A percentile compares a stretch with the other conserved stretches of the same genome.
phyloP scores from a whole-genome alignment of 1,140 invertebrate species.

The Augochlora pura region DNA sequence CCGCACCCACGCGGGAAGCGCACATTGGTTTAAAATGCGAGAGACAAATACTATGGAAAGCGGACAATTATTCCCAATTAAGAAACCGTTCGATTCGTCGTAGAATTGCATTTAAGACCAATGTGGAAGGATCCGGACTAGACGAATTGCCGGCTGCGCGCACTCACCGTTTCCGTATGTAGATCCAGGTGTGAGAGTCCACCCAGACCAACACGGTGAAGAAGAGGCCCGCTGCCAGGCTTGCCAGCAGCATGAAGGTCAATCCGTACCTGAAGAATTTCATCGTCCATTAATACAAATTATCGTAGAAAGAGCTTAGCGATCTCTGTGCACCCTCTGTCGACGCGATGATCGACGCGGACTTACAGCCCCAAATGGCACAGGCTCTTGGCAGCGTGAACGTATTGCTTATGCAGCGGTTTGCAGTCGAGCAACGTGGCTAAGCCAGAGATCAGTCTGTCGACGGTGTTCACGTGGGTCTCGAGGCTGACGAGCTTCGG shows the following conservation, averaged over 20 bases:
- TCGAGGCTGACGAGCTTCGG: slow-evolving; percentile 86
- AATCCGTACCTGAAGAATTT: slow-evolving; percentile 83
- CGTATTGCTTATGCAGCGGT: slow-evolving; percentile 89
- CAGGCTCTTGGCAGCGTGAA: slow-evolving; percentile 86
- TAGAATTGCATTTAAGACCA: no score
- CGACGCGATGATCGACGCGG: not conserved
- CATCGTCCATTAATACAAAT: not conserved
- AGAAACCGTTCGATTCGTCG: no score
- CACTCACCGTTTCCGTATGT: slow-evolving; percentile 92
- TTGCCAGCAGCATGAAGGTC: slow-evolving; percentile 91
- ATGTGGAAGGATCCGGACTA: no score
- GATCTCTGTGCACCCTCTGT: no score
- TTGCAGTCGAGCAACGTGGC: slow-evolving; percentile 90
- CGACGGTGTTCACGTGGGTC: slow-evolving; percentile 86
- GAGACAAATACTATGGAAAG: no score
- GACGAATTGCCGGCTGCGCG: no score
- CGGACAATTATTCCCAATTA: no score
- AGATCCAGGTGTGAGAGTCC: slow-evolving; percentile 97
- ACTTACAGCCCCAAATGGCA: slow-evolving; percentile 90
- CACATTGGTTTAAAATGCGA: not conserved
- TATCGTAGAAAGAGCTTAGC: no score
- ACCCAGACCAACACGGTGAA: slow-evolving; percentile 96
- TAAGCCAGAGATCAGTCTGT: slow-evolving; percentile 81
- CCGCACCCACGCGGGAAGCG: not conserved
- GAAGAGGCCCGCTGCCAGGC: slow-evolving; percentile 90